phyloP scores from a whole-genome alignment of 2,888 invertebrate species.

The Marronus borbonicus region DNA sequence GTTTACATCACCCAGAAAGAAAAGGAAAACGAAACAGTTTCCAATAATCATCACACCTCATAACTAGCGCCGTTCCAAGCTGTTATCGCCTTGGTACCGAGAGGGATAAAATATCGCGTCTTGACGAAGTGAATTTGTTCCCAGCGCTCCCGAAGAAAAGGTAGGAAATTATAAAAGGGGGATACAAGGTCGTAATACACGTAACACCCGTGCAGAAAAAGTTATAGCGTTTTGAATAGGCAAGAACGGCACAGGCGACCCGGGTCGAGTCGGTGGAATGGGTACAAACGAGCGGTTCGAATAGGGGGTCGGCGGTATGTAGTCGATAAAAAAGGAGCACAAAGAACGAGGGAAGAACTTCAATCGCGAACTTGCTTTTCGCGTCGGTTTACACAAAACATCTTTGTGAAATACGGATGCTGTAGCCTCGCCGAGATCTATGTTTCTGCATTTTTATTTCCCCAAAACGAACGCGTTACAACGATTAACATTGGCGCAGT shows the following conservation, averaged over 20 bases:
- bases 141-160: slow-evolving; percentile 17
- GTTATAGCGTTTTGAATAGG: slow-evolving; percentile 52
- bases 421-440: slow-evolving; percentile 29
- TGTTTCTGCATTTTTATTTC: slow-evolving; percentile 2
- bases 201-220: slow-evolving; percentile 31
- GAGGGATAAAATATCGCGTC: slow-evolving; percentile 24
- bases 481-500: neutral
- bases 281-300: neutral
- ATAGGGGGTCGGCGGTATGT: slow-evolving; percentile 4
- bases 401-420: slow-evolving; percentile 54
- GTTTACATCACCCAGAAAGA: no score
- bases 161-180: slow-evolving; percentile 46
- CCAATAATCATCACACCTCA: slow-evolving; percentile 1
- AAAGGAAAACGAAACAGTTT: neutral
- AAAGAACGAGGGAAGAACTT: slow-evolving; percentile 54
- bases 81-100: slow-evolving; percentile 19
- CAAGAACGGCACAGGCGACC: slow-evolving; percentile 45
- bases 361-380: slow-evolving; percentile 55
- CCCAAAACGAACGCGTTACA: neutral
- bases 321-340: slow-evolving; percentile 52
- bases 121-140: slow-evolving; percentile 47
- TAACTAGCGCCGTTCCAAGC: neutral
- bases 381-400: slow-evolving; percentile 55
- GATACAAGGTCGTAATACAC: slow-evolving; percentile 29
- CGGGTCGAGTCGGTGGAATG: neutral